Base-by-base conservation (phyloP, 2,888 invertebrate genomes). In the Drepanosiphum platanoidis region DNA sequence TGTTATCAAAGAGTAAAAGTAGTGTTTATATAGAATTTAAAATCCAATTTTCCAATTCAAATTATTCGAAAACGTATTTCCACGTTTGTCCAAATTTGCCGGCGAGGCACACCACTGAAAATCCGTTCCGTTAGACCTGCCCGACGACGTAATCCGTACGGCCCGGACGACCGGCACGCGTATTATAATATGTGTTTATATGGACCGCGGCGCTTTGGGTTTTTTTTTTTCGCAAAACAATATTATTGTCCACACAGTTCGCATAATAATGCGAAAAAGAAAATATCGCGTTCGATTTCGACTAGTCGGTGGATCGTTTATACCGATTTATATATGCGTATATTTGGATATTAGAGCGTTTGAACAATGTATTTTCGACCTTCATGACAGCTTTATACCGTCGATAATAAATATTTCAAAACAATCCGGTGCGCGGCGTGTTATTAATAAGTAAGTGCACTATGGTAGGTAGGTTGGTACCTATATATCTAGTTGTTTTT, bases 331-430 rank as follows among this genome's bases (percentile, higher is more conserved):
- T 42, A 42, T 42, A 7, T 42, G 3, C 42, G 39, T 52, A 52
- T 52, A 61, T 61, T 61, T 8, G 9, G 22, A 22, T 61, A 27
- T 61, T 27, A 61, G 61, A 61, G 8, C 61, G n/a, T 61, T 27
- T 61, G n/a, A 61, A 61, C 27, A 61, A 61, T 61, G 27, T 61
- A 61, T 27, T 61, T 61, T 27, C n/a, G 61, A 61, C 61, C 61
- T 61, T 61, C 61, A 61, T 61, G 61, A 61, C 61, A 61, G 61
- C 61, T 61, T 9, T 61, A 27, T 27, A 61, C 61, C 61, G 61
- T n/a, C 61, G 9, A 61, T 61, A 61, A 72, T 72, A 72, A 42
- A 72, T 72, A 72, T 72, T 72, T 72, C 72, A 72, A 72, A 72
- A 72, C 42, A 30, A 72, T 72, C 42, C 72, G 72, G 72, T 30